Conservation (phyloP, 2,888 invertebrate species). For the Agrotis exclamationis region DNA sequence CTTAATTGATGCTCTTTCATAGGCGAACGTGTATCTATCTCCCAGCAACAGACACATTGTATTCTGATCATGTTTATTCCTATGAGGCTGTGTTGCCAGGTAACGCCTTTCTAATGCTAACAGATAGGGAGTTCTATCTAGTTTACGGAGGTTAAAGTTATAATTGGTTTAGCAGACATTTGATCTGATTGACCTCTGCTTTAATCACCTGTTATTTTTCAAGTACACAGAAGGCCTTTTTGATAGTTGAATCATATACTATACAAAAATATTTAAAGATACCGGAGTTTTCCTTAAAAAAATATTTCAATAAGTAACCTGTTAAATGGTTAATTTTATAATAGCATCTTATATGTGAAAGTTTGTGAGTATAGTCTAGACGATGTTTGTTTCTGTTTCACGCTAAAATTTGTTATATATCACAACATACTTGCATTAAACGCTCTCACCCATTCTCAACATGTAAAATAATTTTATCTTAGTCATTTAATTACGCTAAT, state of each 20-base stretch:
- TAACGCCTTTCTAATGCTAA: slow-evolving; percentile 11
- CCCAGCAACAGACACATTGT: background rate
- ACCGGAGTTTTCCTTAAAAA: too few species aligned
- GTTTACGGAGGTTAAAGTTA: background rate
- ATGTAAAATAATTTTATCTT: slow-evolving; percentile 37
- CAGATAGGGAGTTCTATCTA: slow-evolving; percentile 1
- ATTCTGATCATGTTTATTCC: background rate
- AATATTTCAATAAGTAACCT: too few species aligned
- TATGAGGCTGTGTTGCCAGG: background rate
- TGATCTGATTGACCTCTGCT: slow-evolving; percentile 6
- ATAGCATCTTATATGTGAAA: too few species aligned
- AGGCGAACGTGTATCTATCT: too few species aligned
- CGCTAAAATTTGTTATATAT: too few species aligned
- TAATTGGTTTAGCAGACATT: slow-evolving; percentile 21
- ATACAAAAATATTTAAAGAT: too few species aligned
- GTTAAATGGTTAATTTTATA: too few species aligned
- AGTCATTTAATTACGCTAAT: slow-evolving; percentile 31
- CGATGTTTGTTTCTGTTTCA: too few species aligned
- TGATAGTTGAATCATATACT: too few species aligned
- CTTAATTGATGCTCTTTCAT: background rate
- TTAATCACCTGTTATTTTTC: slow-evolving; percentile 5
- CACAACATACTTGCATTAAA: too few species aligned
- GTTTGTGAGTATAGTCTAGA: too few species aligned
- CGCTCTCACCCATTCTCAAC: too few species aligned
- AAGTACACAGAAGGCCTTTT: background rate